Conservation (phyloP, 2,888 invertebrate genomes). For the Neoascia interrupta region DNA sequence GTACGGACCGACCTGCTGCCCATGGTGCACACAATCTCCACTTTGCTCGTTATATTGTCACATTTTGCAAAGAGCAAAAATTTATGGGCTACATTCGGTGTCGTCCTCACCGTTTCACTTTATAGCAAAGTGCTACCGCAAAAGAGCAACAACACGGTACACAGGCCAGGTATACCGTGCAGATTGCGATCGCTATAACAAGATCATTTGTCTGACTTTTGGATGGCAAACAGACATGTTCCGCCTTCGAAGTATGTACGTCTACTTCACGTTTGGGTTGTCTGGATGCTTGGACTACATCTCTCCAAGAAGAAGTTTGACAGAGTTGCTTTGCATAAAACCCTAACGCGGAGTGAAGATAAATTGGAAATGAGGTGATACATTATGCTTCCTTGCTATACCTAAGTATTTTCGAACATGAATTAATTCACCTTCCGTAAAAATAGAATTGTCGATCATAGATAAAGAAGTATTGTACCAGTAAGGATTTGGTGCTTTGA, state of each 20-base stretch:
- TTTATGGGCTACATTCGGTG: conserved; percentile 67
- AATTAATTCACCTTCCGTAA: no score
- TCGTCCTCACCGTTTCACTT: conserved; percentile 59
- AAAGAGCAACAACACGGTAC: conserved; percentile 41
- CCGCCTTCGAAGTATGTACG: conserved; percentile 59
- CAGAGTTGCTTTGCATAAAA: no score
- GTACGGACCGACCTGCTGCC: conserved; percentile 24
- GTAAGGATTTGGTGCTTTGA: no score
- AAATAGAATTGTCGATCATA: no score
- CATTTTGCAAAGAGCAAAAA: conserved; percentile 56
- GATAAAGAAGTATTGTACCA: no score
- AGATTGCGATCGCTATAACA: conserved; percentile 66
- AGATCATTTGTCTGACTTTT: conserved; percentile 68
- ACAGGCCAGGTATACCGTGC: conserved; percentile 29
- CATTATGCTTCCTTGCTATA: no score
- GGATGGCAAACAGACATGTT: conserved; percentile 59
- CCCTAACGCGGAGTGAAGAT: no score
- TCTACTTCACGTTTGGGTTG: no score
- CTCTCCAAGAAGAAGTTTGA: no score
- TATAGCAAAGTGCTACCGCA: conserved; percentile 63
- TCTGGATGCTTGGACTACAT: no score
- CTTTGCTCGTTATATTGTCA: conserved; percentile 62
- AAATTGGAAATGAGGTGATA: no score
- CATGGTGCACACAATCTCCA: conserved; percentile 32
- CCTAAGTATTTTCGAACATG: no score